These are phyloP conservation scores for Monochamus alternatus DNA, from an alignment of 2,888 invertebrate species.

Conservation along the genomic window DNA sequence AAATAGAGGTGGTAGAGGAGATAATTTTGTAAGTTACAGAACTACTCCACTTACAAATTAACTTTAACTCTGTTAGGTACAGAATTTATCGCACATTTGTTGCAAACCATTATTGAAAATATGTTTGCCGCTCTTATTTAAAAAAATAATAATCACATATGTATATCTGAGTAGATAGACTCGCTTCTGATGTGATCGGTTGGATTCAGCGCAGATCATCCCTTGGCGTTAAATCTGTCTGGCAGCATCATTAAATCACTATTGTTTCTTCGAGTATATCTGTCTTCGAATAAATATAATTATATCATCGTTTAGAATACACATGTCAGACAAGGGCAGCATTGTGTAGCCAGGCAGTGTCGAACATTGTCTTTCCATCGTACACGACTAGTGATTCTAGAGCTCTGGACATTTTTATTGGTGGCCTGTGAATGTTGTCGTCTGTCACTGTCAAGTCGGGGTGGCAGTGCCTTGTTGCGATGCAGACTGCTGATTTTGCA, in stretches of 20 bases:
- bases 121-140: too few species aligned
- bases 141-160: too few species aligned
- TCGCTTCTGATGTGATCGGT: background rate
- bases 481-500: constrained; percentile 58
- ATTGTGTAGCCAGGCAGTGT: constrained; percentile 35
- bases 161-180: too few species aligned
- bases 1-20: too few species aligned
- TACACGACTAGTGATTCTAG: constrained; percentile 30
- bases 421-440: constrained; percentile 58
- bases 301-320: constrained; percentile 37
- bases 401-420: constrained; percentile 61
- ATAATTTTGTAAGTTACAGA: too few species aligned
- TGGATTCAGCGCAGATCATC: background rate
- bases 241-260: constrained; percentile 12
- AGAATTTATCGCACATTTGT: too few species aligned
- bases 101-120: too few species aligned
- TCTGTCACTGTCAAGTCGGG: constrained; percentile 63
- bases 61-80: too few species aligned
- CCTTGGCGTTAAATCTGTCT: background rate
- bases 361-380: constrained; percentile 33
- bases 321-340: constrained; percentile 34
- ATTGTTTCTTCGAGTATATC: constrained; percentile 22
- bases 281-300: constrained; percentile 34
- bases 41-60: too few species aligned
- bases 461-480: constrained; percentile 58